These are phyloP conservation scores for Nylanderia fulva DNA, from an alignment of 1,140 invertebrate genomes.

Conservation along the genomic window DNA sequence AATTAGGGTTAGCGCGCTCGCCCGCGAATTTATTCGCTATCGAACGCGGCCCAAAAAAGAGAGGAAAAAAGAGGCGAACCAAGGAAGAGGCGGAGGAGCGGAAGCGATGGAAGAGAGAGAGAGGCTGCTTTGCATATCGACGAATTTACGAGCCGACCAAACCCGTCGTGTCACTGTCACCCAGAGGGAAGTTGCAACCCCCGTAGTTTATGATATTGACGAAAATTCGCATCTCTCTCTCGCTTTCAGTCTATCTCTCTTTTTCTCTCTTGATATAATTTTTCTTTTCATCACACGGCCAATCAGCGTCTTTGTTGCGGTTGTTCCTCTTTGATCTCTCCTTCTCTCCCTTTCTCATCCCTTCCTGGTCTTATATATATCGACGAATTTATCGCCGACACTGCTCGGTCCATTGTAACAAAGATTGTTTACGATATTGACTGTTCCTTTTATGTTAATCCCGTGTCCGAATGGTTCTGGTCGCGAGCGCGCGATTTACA, in stretches of 20 bases:
- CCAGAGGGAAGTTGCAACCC: conserved; percentile 68
- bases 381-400: conserved; percentile 80
- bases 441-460: conserved; percentile 85
- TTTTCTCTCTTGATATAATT: conserved; percentile 10
- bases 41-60: not conserved
- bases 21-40: conserved; percentile 59
- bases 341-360: conserved; percentile 40
- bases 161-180: conserved; percentile 73
- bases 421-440: conserved; percentile 84
- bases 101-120: conserved; percentile 61
- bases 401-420: conserved; percentile 72
- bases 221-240: conserved; percentile 64
- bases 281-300: conserved; percentile 44
- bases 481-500: conserved; percentile 54
- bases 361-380: conserved; percentile 77
- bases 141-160: conserved; percentile 78
- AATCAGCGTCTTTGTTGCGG: conserved; percentile 65
- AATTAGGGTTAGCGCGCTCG: conserved; percentile 37
- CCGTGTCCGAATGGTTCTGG: conserved; percentile 70
- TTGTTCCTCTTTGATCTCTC: conserved; percentile 16
- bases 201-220: conserved; percentile 78
- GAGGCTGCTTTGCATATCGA: conserved; percentile 79
- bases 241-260: conserved; percentile 49
- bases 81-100: conserved; percentile 55
- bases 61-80: not conserved